Evolutionary conservation across 2,797 vertebrate genomes (phyloP), one percentile per base, ranked within the genome.

Genomic region (Sebastes cheni): DNA sequence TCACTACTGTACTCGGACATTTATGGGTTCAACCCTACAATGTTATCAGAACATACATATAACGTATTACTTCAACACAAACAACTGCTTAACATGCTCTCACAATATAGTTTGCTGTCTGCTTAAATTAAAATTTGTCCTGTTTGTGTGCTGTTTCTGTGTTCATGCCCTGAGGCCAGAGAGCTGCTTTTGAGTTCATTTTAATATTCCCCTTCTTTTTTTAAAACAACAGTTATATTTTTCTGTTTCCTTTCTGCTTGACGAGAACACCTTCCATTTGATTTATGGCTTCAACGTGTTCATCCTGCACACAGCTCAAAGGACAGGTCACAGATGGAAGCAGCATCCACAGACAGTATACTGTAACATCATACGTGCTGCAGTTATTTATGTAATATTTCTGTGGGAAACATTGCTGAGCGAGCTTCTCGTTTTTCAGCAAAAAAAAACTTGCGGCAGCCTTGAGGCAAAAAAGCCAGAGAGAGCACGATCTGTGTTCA

Each of bases 261-360:
- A 67, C 9, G 1, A 20, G 22, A 79, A 67, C 64, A 46, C 54
- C 18, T 32, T 72, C 50, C 52, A 56, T 67, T 80, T 66, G 77
- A 88, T 88, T 90, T 72, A 83, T 82, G n/a, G 39, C 85, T 67
- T 71, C 18, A 4, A 4, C 27, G 66, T 75, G 75, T 81, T 78
- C 64, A 73, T 80, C 18, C 72, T 55, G 50, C 81, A 5, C 13
- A 42, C 11, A 29, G 64, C 76, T 84, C 76, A 75, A 11, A 86
- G 86, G 79, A 72, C 58, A 32, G 85, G 85, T 83, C 88, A 75
- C 79, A 56, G 84, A 80, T 78, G 69, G 68, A 77, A 73, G 69
- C 81, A 54, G 71, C 70, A 8, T 81, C 72, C 78, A 36, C 42
- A 8, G 14, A 50, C 39, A 46, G 8, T 18, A 4, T 4, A 8